Conservation (phyloP, 2,888 invertebrate species). For the Drosophila testacea region DNA sequence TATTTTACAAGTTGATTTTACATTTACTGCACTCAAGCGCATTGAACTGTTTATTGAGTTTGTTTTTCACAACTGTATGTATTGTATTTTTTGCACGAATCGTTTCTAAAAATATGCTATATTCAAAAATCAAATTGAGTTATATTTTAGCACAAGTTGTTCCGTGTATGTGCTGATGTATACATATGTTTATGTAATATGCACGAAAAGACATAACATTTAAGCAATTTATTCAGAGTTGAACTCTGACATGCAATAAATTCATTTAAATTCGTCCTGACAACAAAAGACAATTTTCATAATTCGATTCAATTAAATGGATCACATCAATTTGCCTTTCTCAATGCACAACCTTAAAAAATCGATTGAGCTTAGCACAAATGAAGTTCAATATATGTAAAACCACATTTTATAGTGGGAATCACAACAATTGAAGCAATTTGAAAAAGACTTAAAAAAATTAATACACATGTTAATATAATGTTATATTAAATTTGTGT, state of each 20-base stretch:
- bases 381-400: neutral
- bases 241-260: neutral
- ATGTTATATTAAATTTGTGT: neutral
- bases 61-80: neutral
- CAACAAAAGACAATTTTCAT: neutral
- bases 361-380: slow-evolving; percentile 6
- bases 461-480: neutral
- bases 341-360: neutral
- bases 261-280: neutral
- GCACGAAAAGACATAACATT: neutral
- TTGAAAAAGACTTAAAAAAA: neutral
- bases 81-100: slow-evolving; percentile 25
- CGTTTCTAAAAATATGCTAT: slow-evolving; percentile 28
- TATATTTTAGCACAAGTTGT: neutral
- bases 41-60: neutral
- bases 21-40: neutral
- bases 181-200: neutral
- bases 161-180: neutral
- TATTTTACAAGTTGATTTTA: slow-evolving; percentile 29
- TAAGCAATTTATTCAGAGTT: neutral
- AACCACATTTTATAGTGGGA: neutral
- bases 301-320: neutral
- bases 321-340: neutral
- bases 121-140: slow-evolving; percentile 18
- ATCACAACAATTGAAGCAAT: neutral